These are phyloP conservation scores for Melieria omissa DNA, from an alignment of 2,888 invertebrate species.

Conservation along the genomic window DNA sequence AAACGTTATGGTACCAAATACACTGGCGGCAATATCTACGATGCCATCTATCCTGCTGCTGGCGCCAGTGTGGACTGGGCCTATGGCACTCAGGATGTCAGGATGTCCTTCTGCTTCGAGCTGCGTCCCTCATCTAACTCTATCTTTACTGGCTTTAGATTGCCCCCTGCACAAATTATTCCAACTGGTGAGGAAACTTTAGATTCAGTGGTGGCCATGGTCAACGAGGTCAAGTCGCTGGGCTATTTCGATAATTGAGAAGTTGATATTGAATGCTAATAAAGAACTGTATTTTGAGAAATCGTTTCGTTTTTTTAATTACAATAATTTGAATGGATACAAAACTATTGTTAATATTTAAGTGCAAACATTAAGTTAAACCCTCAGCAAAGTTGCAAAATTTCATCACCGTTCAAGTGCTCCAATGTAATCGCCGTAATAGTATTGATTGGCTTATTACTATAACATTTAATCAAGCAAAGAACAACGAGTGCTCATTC, in stretches of 20 bases:
- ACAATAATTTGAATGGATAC: too few relatives aligned
- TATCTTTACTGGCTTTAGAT: constrained; percentile 70
- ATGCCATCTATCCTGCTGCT: constrained; percentile 69
- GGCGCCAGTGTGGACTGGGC: constrained; percentile 76
- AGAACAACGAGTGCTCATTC: too few relatives aligned
- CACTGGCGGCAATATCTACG: constrained; percentile 66
- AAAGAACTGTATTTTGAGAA: too few relatives aligned
- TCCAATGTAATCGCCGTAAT: too few relatives aligned
- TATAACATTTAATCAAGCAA: too few relatives aligned
- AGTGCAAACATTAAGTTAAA: too few relatives aligned
- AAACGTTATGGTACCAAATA: constrained; percentile 66
- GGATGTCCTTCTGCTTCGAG: constrained; percentile 73
- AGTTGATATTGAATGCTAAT: too few relatives aligned
- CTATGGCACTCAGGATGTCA: constrained; percentile 69
- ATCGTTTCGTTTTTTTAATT: too few relatives aligned
- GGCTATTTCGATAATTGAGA: constrained; percentile 25
- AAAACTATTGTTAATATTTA: too few relatives aligned
- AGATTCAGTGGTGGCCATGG: constrained; percentile 68
- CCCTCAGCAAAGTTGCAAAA: too few relatives aligned
- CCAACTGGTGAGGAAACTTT: constrained; percentile 75
- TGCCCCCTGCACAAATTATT: constrained; percentile 74
- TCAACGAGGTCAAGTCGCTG: constrained; percentile 49
- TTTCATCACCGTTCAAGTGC: too few relatives aligned
- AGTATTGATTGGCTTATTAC: too few relatives aligned
- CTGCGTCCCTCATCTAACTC: constrained; percentile 64